Conservation (phyloP, 2,797 vertebrate genomes). For the Ctenochaetus hawaiiensis region DNA sequence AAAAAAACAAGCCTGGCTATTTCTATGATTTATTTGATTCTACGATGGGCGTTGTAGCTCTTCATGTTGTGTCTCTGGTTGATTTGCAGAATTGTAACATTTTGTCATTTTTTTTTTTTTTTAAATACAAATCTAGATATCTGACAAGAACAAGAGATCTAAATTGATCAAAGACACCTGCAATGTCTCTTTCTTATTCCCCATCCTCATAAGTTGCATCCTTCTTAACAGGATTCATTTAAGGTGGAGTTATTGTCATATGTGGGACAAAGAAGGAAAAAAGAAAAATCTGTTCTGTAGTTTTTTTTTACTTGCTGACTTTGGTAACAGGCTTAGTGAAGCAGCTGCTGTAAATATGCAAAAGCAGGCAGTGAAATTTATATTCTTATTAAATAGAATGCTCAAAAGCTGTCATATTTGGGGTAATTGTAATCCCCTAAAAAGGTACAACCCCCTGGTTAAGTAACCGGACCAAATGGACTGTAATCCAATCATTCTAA, state of each 20-base stretch:
- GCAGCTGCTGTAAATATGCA: conserved; percentile 27
- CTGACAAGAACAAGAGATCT: conserved; percentile 9
- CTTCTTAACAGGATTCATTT: conserved; percentile 13
- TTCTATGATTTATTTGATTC: conserved; percentile 40
- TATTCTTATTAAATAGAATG: conserved; percentile 22
- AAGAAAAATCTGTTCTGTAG: conserved; percentile 12
- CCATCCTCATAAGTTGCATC: no score
- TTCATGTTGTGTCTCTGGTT: conserved; percentile 6
- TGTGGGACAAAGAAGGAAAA: conserved; percentile 27
- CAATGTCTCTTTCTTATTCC: neutral
- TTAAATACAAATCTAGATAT: conserved; percentile 37
- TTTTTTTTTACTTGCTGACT: neutral
- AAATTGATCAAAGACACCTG: conserved; percentile 11
- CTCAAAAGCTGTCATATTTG: conserved; percentile 23
- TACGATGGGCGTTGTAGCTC: conserved; percentile 17
- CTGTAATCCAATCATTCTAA: conserved; percentile 40
- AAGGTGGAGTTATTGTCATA: conserved; percentile 43
- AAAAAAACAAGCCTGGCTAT: conserved; percentile 32
- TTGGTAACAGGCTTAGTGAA: conserved; percentile 21
- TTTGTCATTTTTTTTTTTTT: conserved; percentile 4
- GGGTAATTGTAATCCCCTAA: neutral
- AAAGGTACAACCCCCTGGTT: conserved; percentile 11
- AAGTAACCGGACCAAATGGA: conserved; percentile 45
- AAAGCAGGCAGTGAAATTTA: conserved; percentile 15
- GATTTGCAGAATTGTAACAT: conserved; percentile 1